Base-by-base conservation (phyloP, 2,113 vertebrate species). In the Microtus montanus region DNA sequence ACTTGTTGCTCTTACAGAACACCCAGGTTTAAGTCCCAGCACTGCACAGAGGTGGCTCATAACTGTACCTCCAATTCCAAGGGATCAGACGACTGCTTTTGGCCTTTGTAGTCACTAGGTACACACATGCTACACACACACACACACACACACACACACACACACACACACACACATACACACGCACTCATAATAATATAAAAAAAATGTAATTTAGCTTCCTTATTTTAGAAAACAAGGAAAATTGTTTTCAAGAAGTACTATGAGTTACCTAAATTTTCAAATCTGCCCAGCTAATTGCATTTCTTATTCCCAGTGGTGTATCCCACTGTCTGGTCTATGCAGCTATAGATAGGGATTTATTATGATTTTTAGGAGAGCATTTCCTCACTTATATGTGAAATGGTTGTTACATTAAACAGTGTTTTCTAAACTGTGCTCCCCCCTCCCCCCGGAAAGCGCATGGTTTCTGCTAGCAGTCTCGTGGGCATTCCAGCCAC, bases 221-320 rank as follows among this genome's bases (percentile, higher is more conserved):
- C 38, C 83, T 91, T 84, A 75, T 74, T 92, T 96, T 87, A 84
- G 70, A 95, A 47, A 91, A 71, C 88, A 54, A 71, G 64, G 78
- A 87, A 54, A 94, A 68, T 90, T 80, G 79, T 88, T 94, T 90
- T 47, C 87, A 70, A 80, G 15, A 71, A 80, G 15, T 54, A 9
- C 47, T 52, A n/a, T 84, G 64, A 74, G 33, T 86, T 33, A 0
- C 71, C 26, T 77, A 20, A 74, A 85, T 33, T 58, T 87, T 87
- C 90, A 73, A 90, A 87, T 24, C 70, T 58, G 49, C 47, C 14
- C 63, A 41, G 47, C 73, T 85, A 47, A 38, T 64, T 61, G 38
- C 17, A 74, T 95, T 92, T 71, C 11, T 79, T 74, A 47, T 70
- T 89, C 9, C 44, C 44, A 41, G 12, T 82, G 47, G 68, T 74